These are phyloP conservation scores for Lanius ludovicianus DNA, from an alignment of 2,113 vertebrate species.

Conservation along the genomic window DNA sequence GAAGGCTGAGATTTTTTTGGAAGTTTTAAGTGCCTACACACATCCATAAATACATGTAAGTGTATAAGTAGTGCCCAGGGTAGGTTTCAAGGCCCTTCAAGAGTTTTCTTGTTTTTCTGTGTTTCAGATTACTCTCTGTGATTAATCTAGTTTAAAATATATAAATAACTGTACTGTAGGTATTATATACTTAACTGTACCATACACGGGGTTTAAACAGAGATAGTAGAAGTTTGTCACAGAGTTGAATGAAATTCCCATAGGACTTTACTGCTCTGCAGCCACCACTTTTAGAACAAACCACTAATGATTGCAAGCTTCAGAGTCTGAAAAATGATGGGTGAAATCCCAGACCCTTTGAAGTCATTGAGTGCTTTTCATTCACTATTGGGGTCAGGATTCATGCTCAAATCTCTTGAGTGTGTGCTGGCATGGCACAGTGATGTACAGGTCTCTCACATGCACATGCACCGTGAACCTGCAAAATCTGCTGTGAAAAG, in stretches of 20 bases:
- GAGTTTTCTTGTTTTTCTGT: not conserved
- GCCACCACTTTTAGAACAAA: not conserved
- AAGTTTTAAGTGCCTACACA: not conserved
- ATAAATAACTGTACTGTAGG: not conserved
- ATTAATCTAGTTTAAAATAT: not conserved
- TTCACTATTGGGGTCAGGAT: constrained; percentile 49
- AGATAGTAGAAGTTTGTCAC: not conserved
- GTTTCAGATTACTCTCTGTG: not conserved
- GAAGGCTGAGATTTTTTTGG: not conserved
- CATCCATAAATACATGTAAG: not conserved
- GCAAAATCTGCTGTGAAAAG: not conserved
- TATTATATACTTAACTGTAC: not conserved
- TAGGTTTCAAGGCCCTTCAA: not conserved
- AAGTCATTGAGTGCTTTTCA: constrained; percentile 60
- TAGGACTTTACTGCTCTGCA: not conserved
- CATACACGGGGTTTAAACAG: not conserved
- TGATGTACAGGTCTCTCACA: not conserved
- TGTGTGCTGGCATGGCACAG: not conserved
- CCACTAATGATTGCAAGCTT: constrained; percentile 30
- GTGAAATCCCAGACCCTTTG: constrained; percentile 50
- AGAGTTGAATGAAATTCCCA: not conserved
- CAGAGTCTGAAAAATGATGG: constrained; percentile 54
- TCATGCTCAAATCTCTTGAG: constrained; percentile 9
- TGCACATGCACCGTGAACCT: not conserved
- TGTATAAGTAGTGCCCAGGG: not conserved